Conservation (phyloP, 2,888 invertebrate species). For the Andricus curvator region DNA sequence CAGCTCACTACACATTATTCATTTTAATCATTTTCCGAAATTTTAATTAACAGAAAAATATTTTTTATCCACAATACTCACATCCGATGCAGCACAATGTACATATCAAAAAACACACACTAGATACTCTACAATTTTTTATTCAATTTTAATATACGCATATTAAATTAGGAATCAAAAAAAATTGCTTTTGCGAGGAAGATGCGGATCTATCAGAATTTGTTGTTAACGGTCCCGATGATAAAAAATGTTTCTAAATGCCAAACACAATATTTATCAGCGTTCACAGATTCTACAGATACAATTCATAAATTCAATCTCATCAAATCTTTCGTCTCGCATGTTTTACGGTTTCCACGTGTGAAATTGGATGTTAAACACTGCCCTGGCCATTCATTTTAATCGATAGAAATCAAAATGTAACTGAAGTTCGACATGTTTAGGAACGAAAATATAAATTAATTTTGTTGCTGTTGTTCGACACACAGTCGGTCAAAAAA, state of each 20-base stretch:
- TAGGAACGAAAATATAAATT: too few relatives aligned
- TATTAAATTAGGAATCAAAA: background rate
- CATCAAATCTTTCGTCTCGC: slow-evolving; percentile 22
- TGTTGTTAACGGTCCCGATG: slow-evolving; percentile 27
- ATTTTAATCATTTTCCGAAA: background rate
- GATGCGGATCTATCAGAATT: slow-evolving; percentile 39
- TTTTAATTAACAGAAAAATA: background rate
- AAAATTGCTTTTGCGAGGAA: background rate
- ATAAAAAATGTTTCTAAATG: background rate
- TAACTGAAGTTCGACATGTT: too few relatives aligned
- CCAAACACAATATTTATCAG: background rate
- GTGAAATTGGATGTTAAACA: slow-evolving; percentile 20
- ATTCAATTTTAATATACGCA: background rate
- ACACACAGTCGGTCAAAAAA: too few relatives aligned
- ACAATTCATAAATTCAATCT: slow-evolving; percentile 7
- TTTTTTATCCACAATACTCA: background rate
- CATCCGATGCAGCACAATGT: background rate
- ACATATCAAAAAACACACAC: background rate
- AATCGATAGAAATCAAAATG: background rate
- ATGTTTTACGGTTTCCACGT: slow-evolving; percentile 30
- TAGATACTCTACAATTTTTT: background rate
- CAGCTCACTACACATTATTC: background rate
- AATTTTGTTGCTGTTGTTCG: too few relatives aligned
- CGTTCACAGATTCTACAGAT: background rate
- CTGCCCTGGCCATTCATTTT: slow-evolving; percentile 2